Conservation (phyloP, 1,140 invertebrate species). For the Cydia strobilella region DNA sequence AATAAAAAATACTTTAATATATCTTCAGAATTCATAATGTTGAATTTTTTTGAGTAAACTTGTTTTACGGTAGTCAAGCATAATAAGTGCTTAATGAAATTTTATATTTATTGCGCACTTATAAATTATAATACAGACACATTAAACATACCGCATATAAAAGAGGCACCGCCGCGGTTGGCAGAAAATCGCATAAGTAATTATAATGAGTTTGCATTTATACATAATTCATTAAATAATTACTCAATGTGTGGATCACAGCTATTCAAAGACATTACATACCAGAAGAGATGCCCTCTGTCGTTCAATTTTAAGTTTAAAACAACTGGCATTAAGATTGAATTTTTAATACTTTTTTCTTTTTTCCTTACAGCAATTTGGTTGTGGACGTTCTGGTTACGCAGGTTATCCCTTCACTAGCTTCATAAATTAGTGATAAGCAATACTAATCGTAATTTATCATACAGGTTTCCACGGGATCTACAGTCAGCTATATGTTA, state of each 20-base stretch:
- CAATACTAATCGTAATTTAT: constrained; percentile 21
- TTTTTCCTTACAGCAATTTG: background rate
- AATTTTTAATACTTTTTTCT: background rate
- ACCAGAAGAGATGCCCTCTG: background rate
- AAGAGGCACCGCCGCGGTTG: constrained; percentile 23
- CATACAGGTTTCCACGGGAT: constrained; percentile 14
- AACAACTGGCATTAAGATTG: background rate
- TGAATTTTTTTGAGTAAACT: background rate
- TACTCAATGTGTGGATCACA: constrained; percentile 21
- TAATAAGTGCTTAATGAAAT: background rate
- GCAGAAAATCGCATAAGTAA: constrained; percentile 26
- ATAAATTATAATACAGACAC: constrained; percentile 7
- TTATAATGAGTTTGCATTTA: constrained; percentile 28
- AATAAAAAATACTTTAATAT: no score
- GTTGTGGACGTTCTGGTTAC: background rate
- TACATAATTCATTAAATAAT: constrained; percentile 33
- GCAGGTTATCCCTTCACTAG: constrained; percentile 17
- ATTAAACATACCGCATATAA: constrained; percentile 5
- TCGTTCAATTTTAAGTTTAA: background rate
- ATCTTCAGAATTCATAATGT: background rate
- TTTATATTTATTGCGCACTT: background rate
- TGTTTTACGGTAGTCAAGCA: background rate
- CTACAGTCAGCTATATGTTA: background rate
- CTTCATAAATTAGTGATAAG: constrained; percentile 23
- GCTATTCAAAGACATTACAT: background rate